Percentiles rank a stretch among this genome's conserved stretches.
Evolutionary conservation across 2,888 invertebrate genomes (phyloP).

Genomic region (Piscicola geometra): DNA sequence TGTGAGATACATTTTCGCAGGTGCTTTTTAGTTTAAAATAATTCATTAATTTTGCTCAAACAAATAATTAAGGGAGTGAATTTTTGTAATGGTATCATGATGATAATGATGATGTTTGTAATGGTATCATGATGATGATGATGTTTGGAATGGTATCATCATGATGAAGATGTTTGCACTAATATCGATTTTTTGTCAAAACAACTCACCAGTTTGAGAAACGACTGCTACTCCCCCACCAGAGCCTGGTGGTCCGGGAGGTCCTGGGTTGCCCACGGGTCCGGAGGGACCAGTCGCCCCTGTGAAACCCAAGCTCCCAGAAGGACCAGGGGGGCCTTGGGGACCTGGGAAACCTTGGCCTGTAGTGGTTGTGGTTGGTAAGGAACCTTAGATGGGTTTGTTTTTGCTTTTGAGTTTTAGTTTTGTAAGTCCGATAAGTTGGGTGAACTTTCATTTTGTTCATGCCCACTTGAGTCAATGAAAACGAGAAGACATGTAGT

Average conservation of each 20-base stretch:
- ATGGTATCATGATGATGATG: no score
- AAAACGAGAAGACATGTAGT: no score
- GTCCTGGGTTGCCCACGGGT: conserved; percentile 49
- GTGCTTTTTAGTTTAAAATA: neutral
- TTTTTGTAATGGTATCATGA: neutral
- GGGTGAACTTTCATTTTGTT: no score
- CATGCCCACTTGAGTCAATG: no score
- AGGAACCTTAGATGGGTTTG: no score
- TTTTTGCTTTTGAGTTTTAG: no score
- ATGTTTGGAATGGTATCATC: no score
- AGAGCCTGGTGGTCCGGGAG: conserved; percentile 47
- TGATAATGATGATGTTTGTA: no score
- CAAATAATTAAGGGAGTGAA: neutral
- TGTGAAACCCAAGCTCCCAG: conserved; percentile 26
- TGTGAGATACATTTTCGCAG: neutral
- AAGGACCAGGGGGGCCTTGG: conserved; percentile 25
- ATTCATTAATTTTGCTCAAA: neutral
- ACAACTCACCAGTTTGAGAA: no score
- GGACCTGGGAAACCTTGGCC: conserved; percentile 9
- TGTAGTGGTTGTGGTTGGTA: neutral
- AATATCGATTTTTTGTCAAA: no score
- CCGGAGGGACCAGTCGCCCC: conserved; percentile 32
- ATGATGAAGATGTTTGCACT: no score
- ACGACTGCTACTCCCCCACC: conserved; percentile 35
- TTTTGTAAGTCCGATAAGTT: no score